Base-by-base conservation (phyloP, 2,888 invertebrate species). In the Parnassius orleans region DNA sequence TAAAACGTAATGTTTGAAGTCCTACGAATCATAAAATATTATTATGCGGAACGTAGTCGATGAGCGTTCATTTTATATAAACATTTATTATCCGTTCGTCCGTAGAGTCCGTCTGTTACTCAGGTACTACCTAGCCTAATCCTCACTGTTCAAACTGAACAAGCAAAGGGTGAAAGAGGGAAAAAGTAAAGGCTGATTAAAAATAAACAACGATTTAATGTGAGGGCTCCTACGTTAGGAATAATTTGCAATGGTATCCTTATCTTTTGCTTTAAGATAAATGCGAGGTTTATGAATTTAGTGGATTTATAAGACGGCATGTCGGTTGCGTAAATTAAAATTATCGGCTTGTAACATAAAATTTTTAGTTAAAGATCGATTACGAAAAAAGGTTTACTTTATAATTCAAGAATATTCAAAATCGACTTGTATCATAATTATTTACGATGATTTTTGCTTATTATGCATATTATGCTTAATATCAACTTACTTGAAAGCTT, bases 211-310 rank as follows among this genome's bases (percentile, higher is more conserved):
- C 80, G 79, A 78, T 73, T 78, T 67, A 82, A 82, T 83, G 79
- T 79, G 77, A 76, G 75, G 76, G 77, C 67, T 71, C 69, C 43
- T 24, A 33, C 44, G 73, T 76, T 76, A 72, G 69, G 78, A 72
- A 81, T 87, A 86, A 89, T 90, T 89, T 86, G 84, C 86, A 84
- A 86, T 85, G 83, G 81, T 86, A 80, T 81, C 81, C 83, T 85
- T 84, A 85, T 84, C 80, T 82, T 75, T 74, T 73, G 77, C 76
- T 74, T 76, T 79, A 81, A 84, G 85, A 86, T 81, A 81, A 80
- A 79, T 72, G 76, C 70, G 79, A 82, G 72, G 77, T 81, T 80
- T 77, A 80, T 83, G 78, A 75, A 74, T 81, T 73, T 70, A 73
- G 69, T 19, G 19, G 19, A 84, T 85, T 84, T 80, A 84, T 79